Percentiles rank a stretch among this genome's conserved stretches.
phyloP scores from a whole-genome alignment of 2,113 vertebrate species.

The Malurus elegans region DNA sequence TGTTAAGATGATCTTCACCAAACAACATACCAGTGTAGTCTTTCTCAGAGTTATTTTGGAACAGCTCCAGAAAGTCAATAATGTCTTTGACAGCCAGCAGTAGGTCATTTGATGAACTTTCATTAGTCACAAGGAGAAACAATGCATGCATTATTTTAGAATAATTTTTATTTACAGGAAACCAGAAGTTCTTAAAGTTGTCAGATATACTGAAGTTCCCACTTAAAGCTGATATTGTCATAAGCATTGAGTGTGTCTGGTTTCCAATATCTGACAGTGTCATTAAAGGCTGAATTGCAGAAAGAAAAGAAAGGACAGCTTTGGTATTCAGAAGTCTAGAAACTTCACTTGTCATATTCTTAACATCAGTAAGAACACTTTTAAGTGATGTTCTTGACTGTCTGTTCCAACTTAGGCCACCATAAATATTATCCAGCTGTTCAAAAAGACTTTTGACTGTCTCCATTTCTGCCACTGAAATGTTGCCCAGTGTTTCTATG shows the following conservation, averaged over 20 bases:
- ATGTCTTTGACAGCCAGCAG: neutral
- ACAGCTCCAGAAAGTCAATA: neutral
- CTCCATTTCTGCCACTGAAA: neutral
- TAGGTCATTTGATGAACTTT: neutral
- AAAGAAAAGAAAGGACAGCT: neutral
- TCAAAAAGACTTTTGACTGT: neutral
- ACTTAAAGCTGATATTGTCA: conserved; percentile 11
- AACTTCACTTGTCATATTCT: neutral
- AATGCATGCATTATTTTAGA: neutral
- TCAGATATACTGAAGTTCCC: neutral
- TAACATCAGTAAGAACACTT: neutral
- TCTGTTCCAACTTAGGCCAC: neutral
- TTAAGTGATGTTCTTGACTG: neutral
- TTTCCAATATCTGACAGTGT: neutral
- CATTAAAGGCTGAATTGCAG: conserved; percentile 28
- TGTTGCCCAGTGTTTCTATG: neutral
- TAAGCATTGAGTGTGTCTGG: neutral
- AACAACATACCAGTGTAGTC: neutral
- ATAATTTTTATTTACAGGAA: neutral
- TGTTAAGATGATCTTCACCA: neutral
- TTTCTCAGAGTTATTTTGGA: conserved; percentile 3
- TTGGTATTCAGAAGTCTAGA: neutral
- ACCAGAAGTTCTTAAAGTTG: conserved; percentile 17
- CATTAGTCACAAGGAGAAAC: neutral
- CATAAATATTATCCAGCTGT: neutral